Conservation (phyloP, 2,113 vertebrate species). For the Daphoenositta chrysoptera region DNA sequence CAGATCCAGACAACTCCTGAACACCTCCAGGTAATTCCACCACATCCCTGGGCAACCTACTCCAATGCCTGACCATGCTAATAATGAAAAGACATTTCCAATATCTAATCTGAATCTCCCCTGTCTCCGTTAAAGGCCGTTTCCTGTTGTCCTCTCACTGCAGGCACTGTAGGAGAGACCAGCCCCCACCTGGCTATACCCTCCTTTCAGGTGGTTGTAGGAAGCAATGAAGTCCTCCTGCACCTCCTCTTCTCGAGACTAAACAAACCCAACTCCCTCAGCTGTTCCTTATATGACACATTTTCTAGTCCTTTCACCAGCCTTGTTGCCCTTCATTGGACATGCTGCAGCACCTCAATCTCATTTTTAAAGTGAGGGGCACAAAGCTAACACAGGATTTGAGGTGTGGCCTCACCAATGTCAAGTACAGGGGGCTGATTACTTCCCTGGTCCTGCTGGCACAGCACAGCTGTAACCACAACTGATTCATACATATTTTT, state of each 20-base stretch:
- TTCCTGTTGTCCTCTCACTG: background rate
- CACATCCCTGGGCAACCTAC: background rate
- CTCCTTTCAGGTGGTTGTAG: background rate
- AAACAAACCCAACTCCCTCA: background rate
- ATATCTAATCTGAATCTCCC: background rate
- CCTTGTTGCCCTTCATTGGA: background rate
- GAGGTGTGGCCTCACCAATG: background rate
- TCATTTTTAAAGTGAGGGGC: background rate
- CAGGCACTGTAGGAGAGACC: background rate
- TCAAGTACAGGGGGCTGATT: rapidly evolving
- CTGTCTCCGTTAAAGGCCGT: background rate
- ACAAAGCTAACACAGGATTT: background rate
- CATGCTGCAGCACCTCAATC: background rate
- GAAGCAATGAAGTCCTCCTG: background rate
- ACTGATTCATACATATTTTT: background rate
- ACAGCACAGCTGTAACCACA: background rate
- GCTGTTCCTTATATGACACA: background rate
- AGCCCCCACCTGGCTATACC: rapidly evolving
- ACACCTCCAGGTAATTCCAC: background rate
- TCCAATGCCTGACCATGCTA: background rate
- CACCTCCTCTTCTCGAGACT: background rate
- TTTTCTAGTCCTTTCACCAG: background rate
- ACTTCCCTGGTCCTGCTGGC: background rate
- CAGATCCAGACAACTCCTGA: background rate
- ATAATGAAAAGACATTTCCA: background rate